Conservation (phyloP, 2,888 invertebrate genomes). For the Hirtodrosophila alboralis region DNA sequence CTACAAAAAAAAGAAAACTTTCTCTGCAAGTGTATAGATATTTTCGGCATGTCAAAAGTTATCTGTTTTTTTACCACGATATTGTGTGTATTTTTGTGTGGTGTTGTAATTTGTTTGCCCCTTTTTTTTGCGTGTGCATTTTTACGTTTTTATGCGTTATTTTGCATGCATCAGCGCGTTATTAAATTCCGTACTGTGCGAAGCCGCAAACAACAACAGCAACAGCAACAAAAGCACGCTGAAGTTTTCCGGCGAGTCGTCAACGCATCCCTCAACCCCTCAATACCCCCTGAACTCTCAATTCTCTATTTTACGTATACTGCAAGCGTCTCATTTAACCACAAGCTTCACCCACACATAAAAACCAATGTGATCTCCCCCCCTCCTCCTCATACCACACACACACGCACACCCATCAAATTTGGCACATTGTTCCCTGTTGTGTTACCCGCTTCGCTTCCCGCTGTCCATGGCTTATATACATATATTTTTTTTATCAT, state of each 20-base stretch:
- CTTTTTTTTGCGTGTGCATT: slow-evolving; percentile 64
- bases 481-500: slow-evolving; percentile 15
- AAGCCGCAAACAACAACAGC: slow-evolving; percentile 53
- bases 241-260: slow-evolving; percentile 47
- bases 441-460: slow-evolving; percentile 1
- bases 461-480: not conserved
- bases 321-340: slow-evolving; percentile 68
- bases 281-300: not conserved
- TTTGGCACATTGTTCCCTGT: slow-evolving; percentile 55
- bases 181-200: slow-evolving; percentile 67
- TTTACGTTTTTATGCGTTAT: slow-evolving; percentile 78
- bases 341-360: slow-evolving; percentile 43
- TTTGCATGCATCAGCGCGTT: slow-evolving; percentile 80
- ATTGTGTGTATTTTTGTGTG: slow-evolving; percentile 14
- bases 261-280: slow-evolving; percentile 29
- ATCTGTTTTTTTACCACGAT: too few relatives aligned
- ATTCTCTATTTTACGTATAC: not conserved
- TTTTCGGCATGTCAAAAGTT: too few relatives aligned
- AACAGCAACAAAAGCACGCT: slow-evolving; percentile 39
- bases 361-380: slow-evolving; percentile 27
- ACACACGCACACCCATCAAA: slow-evolving; percentile 40
- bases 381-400: too few relatives aligned
- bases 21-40: too few relatives aligned
- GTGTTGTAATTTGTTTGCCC: slow-evolving; percentile 71
- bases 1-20: too few relatives aligned